phyloP scores from a whole-genome alignment of 2,113 vertebrate species.

The Picathartes gymnocephalus region DNA sequence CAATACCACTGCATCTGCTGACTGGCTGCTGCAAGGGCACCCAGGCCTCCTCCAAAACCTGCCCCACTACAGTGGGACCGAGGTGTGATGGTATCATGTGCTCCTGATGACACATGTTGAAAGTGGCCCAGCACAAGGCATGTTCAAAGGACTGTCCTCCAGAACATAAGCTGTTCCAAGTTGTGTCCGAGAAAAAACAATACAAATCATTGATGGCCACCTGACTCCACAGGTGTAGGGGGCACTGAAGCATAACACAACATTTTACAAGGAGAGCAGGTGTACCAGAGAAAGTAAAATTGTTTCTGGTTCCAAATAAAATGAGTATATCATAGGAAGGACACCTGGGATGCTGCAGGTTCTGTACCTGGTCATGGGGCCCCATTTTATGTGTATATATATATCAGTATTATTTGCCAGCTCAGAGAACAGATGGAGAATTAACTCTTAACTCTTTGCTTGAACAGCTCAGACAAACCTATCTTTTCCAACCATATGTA shows the following conservation, averaged over 20 bases:
- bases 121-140: neutral
- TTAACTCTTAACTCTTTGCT: neutral
- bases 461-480: neutral
- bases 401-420: neutral
- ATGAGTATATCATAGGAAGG: neutral
- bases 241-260: accelerated
- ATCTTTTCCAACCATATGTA: neutral
- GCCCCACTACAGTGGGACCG: accelerated
- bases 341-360: neutral
- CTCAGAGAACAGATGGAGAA: neutral
- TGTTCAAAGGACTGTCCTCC: neutral
- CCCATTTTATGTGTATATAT: too few relatives aligned
- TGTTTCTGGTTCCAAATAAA: neutral
- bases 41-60: neutral
- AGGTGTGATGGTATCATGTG: accelerated
- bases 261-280: neutral
- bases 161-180: neutral
- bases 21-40: neutral
- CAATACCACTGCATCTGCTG: neutral
- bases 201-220: neutral
- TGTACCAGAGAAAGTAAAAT: neutral
- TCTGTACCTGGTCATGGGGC: neutral
- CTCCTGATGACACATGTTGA: accelerated
- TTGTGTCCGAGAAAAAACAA: neutral
- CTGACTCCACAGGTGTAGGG: neutral